A percentile compares a stretch with the other conserved stretches of the same genome.
phyloP scores from a whole-genome alignment of 2,888 invertebrate genomes.

The Sminthurides aquaticus region DNA sequence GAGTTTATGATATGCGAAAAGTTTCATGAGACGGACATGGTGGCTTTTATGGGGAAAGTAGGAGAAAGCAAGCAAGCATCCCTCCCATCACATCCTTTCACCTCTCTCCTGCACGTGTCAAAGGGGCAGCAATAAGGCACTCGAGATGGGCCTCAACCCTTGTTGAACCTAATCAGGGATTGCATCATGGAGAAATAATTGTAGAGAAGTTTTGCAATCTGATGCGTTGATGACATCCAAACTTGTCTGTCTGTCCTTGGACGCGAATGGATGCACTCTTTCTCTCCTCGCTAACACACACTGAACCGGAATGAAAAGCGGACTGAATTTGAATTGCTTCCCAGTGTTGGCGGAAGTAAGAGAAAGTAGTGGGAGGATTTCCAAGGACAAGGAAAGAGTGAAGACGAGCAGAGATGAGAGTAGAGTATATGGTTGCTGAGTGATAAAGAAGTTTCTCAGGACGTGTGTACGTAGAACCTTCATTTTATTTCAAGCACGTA shows the following conservation, averaged over 20 bases:
- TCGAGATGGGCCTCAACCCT: background rate
- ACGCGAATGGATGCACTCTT: background rate
- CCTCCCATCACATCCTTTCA: too few species aligned
- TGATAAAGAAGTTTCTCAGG: background rate
- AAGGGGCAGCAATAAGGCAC: background rate
- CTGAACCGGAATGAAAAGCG: too few species aligned
- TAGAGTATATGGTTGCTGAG: background rate
- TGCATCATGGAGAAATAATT: background rate
- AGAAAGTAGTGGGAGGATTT: background rate
- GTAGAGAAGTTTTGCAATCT: background rate
- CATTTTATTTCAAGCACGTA: conserved; percentile 23
- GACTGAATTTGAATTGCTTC: background rate
- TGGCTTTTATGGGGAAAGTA: background rate
- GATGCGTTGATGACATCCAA: background rate
- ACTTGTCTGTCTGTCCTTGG: background rate
- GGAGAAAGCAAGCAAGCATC: too few species aligned
- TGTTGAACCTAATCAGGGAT: background rate
- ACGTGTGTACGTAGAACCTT: background rate
- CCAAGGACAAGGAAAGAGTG: background rate
- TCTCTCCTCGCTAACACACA: too few species aligned
- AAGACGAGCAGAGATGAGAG: background rate
- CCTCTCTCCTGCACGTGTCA: background rate
- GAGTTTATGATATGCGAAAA: background rate
- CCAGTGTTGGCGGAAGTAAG: too few species aligned
- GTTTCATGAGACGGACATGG: background rate